Evolutionary conservation across 2,888 invertebrate genomes (phyloP).

Genomic region (Xiphydria camelus): DNA sequence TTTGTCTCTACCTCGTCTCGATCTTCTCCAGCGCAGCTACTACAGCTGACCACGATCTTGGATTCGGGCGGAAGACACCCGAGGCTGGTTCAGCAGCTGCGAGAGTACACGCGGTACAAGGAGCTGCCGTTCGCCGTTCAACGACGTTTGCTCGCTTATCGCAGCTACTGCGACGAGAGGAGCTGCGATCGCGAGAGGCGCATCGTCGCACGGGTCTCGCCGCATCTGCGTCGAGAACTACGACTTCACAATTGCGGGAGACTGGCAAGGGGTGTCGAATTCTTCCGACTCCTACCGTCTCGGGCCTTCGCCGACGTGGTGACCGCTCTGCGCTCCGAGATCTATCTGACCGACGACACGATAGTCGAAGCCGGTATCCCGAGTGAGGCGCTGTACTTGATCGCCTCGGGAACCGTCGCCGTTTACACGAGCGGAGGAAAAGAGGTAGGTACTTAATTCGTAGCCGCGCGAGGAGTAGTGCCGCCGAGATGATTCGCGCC

Average conservation of each 20-base stretch:
- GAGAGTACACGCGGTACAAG: constrained; percentile 57
- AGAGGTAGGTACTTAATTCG: constrained; percentile 45
- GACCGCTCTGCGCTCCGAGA: constrained; percentile 42
- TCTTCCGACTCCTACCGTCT: constrained; percentile 53
- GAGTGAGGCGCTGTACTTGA: constrained; percentile 54
- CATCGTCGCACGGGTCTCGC: constrained; percentile 54
- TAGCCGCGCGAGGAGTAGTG: not conserved
- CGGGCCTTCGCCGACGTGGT: constrained; percentile 44
- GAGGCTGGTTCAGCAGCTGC: constrained; percentile 49
- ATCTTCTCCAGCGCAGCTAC: constrained; percentile 32
- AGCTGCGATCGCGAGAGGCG: constrained; percentile 52
- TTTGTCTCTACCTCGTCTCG: not conserved
- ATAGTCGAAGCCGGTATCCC: constrained; percentile 51
- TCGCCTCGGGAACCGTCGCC: constrained; percentile 57
- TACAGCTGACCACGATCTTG: constrained; percentile 37
- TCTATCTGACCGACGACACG: constrained; percentile 54
- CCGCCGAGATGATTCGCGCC: not conserved
- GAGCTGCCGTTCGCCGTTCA: constrained; percentile 52
- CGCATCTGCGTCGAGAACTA: constrained; percentile 51
- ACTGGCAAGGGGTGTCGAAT: constrained; percentile 49
- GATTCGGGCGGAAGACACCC: constrained; percentile 31
- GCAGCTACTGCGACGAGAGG: constrained; percentile 54
- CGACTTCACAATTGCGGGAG: constrained; percentile 48
- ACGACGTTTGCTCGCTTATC: constrained; percentile 50
- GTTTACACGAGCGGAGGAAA: constrained; percentile 53